phyloP scores from a whole-genome alignment of 2,113 vertebrate genomes.

The Labeo rohita region DNA sequence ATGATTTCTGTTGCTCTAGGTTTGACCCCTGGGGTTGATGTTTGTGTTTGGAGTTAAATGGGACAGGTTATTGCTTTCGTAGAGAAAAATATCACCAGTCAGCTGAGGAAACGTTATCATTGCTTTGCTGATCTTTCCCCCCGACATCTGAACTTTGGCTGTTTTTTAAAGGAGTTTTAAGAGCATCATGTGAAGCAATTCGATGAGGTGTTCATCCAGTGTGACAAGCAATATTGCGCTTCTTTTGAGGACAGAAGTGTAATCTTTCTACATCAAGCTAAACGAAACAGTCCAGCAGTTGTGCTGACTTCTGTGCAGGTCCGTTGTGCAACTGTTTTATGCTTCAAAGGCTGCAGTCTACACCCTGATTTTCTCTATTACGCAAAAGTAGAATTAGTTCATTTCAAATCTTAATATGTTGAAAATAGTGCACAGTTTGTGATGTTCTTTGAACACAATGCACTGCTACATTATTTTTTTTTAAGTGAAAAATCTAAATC shows the following conservation, averaged over 20 bases:
- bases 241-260: constrained; percentile 21
- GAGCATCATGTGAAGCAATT: not conserved
- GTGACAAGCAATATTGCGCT: not conserved
- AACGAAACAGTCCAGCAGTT: not conserved
- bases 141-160: constrained; percentile 7
- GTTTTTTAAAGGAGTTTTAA: not conserved
- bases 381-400: not conserved
- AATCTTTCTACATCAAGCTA: not conserved
- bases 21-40: not conserved
- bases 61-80: constrained; percentile 17
- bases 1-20: not conserved
- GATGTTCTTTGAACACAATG: not conserved
- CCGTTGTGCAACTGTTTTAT: not conserved
- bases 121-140: not conserved
- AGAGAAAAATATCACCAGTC: constrained; percentile 23
- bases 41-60: not conserved
- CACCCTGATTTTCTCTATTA: not conserved
- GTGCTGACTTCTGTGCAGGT: not conserved
- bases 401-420: not conserved
- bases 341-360: not conserved
- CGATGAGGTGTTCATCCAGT: not conserved
- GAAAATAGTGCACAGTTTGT: not conserved
- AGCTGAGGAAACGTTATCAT: not conserved
- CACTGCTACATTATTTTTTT: not conserved
- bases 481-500: not conserved